A percentile compares a stretch with the other conserved stretches of the same genome.
These are phyloP conservation scores for Acleris laterana DNA, from an alignment of 2,888 invertebrate genomes.

Conservation along the genomic window DNA sequence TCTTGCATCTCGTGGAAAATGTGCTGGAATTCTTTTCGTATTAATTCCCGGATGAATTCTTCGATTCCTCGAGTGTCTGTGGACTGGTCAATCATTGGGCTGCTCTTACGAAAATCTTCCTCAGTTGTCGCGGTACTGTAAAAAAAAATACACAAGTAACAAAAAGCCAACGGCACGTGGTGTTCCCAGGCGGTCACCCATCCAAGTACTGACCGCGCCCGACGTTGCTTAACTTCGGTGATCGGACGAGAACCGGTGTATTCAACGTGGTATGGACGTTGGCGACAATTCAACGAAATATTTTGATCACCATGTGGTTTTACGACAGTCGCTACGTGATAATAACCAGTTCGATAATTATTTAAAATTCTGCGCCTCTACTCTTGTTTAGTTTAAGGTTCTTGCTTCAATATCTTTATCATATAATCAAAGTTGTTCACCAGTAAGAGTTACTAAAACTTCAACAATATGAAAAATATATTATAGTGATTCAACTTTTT, in stretches of 20 bases:
- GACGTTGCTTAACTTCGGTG: slow-evolving; percentile 81
- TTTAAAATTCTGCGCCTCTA: too few relatives aligned
- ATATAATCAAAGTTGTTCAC: too few relatives aligned
- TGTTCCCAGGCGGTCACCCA: slow-evolving; percentile 63
- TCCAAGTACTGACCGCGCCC: slow-evolving; percentile 53
- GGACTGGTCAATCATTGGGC: slow-evolving; percentile 63
- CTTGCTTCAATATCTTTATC: too few relatives aligned
- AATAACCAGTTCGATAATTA: too few relatives aligned
- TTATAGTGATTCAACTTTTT: too few relatives aligned
- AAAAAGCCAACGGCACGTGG: slow-evolving; percentile 57
- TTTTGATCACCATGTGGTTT: neutral
- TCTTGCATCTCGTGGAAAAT: slow-evolving; percentile 64
- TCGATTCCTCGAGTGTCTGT: slow-evolving; percentile 76
- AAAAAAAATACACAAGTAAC: slow-evolving; percentile 21
- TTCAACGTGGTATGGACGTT: slow-evolving; percentile 76
- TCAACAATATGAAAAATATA: too few relatives aligned
- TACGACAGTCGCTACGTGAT: too few relatives aligned
- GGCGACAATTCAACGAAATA: slow-evolving; percentile 38
- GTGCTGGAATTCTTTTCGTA: slow-evolving; percentile 71
- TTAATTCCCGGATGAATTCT: slow-evolving; percentile 71
- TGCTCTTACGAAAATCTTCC: slow-evolving; percentile 40
- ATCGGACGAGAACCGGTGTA: slow-evolving; percentile 81
- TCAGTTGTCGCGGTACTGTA: slow-evolving; percentile 44
- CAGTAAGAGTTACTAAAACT: too few relatives aligned
- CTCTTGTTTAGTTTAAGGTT: too few relatives aligned